A percentile compares a stretch with the other conserved stretches of the same genome.
Conservation (phyloP, 2,113 vertebrate genomes). For the Rattus rattus region DNA sequence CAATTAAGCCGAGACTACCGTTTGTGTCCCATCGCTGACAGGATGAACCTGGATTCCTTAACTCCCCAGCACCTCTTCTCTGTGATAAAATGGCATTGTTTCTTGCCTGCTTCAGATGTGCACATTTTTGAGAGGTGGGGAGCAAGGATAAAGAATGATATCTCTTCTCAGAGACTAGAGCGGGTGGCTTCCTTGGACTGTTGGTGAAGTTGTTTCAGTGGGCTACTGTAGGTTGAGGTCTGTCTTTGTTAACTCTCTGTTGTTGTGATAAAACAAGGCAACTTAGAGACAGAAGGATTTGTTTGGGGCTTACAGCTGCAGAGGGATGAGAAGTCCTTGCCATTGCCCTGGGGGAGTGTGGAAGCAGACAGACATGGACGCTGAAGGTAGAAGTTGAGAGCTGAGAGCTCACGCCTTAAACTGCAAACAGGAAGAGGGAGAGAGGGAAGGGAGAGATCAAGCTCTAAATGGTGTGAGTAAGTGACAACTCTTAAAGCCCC, state of each 20-base stretch:
- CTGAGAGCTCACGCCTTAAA: neutral
- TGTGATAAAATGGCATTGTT: neutral
- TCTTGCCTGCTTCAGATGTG: neutral
- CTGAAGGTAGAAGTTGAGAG: neutral
- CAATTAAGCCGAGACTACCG: neutral
- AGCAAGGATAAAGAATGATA: neutral
- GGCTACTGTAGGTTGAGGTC: neutral
- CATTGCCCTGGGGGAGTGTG: neutral
- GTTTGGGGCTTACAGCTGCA: neutral
- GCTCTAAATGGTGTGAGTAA: neutral
- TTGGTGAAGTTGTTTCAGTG: neutral
- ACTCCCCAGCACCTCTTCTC: neutral
- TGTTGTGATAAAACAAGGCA: neutral
- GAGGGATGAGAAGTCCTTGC: neutral
- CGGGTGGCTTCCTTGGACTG: neutral
- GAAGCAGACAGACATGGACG: neutral
- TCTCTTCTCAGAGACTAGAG: neutral
- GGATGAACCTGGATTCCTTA: neutral
- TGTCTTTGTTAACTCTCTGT: neutral
- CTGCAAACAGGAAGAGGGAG: neutral
- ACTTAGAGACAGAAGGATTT: neutral
- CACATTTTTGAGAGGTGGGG: conserved; percentile 17
- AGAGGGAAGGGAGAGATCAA: neutral
- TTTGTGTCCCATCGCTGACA: neutral
- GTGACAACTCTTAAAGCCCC: neutral